These are phyloP conservation scores for Salvator merianae DNA, from an alignment of 2,113 vertebrate genomes.

Conservation along the genomic window DNA sequence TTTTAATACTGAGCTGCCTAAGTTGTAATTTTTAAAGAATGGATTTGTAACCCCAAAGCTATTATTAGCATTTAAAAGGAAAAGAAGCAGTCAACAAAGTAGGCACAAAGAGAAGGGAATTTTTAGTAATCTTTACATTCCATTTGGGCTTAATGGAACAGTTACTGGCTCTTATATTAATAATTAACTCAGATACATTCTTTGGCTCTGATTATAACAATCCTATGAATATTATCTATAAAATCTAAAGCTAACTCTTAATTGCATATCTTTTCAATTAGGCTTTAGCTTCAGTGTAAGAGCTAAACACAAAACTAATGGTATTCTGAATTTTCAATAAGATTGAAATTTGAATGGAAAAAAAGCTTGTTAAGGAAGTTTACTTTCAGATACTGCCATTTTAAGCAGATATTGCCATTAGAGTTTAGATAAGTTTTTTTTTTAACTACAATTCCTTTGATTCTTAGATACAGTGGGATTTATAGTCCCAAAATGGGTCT, in stretches of 20 bases:
- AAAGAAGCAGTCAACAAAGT: conserved; percentile 3
- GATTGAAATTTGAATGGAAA: background rate
- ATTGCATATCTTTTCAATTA: conserved; percentile 41
- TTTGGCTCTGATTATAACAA: conserved; percentile 16
- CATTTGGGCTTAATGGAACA: conserved; percentile 56
- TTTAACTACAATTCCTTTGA: no score
- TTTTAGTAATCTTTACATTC: conserved; percentile 27
- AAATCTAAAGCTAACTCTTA: conserved; percentile 29
- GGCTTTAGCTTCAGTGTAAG: conserved; percentile 21
- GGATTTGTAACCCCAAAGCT: no score
- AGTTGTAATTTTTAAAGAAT: no score
- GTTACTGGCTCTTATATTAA: conserved; percentile 43
- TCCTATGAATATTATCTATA: conserved; percentile 6
- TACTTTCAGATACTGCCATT: no score
- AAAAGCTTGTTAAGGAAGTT: background rate
- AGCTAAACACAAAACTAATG: background rate
- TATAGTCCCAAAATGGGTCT: no score
- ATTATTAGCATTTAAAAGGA: no score
- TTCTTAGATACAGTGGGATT: no score
- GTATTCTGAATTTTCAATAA: background rate
- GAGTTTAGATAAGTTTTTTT: no score
- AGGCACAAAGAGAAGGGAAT: background rate
- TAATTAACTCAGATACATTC: conserved; percentile 39
- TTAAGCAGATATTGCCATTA: no score
- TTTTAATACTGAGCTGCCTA: no score